Percentiles rank a stretch among this genome's conserved stretches.
Evolutionary conservation across 1,140 invertebrate species (phyloP).

Genomic region (Eciton burchellii): DNA sequence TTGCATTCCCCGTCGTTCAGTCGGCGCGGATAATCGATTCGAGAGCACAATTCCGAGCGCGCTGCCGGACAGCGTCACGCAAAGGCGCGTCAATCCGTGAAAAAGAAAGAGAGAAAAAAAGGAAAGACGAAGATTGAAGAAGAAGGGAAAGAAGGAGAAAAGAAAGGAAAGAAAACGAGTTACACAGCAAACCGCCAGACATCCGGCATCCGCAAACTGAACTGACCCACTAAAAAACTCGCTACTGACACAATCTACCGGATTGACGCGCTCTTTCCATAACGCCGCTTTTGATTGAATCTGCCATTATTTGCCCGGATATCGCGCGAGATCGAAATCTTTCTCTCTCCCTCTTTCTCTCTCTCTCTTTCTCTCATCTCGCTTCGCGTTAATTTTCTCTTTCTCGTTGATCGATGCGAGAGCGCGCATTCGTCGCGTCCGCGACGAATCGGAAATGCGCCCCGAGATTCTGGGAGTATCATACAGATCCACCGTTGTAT

Average conservation of each 20-base stretch:
- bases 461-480: constrained; percentile 26
- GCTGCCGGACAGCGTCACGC: constrained; percentile 8
- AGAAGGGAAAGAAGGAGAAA: no score
- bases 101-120: constrained; percentile 32
- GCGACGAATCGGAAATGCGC: background rate
- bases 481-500: background rate
- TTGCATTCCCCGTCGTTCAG: constrained; percentile 2
- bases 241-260: constrained; percentile 30
- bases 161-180: no score
- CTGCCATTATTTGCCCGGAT: no score
- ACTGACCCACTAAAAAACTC: constrained; percentile 49
- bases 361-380: no score
- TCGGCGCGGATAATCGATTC: background rate
- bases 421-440: background rate
- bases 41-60: constrained; percentile 12
- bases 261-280: constrained; percentile 24
- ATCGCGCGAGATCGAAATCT: background rate
- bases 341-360: no score
- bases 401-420: background rate
- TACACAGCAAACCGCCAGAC: constrained; percentile 25
- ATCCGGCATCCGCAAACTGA: constrained; percentile 49
- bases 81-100: constrained; percentile 37
- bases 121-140: no score
- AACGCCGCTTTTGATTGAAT: constrained; percentile 27
- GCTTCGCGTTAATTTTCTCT: background rate